Evolutionary conservation across 2,113 vertebrate genomes (phyloP), one percentile per base, ranked within the genome.

Genomic region (Mustelus asterias): DNA sequence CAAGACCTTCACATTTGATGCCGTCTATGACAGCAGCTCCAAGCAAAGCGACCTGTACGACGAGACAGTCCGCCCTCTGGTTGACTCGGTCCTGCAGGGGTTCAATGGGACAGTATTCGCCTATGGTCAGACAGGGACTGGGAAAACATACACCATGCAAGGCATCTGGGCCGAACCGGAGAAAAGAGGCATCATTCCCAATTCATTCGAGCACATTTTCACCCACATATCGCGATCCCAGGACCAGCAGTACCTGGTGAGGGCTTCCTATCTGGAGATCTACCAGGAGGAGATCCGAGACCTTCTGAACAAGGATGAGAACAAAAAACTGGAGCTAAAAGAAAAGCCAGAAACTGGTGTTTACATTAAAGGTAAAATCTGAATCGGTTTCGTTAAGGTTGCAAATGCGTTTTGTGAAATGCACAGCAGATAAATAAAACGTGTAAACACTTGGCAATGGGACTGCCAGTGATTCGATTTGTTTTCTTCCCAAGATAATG

Each of bases 261-360:
- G 99, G 96, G 99, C 99, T n/a, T 99, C 99, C 0, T 99, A 99
- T 96, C 97, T 99, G 96, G 99, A 99, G 97, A 99, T 99, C 97
- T 99, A 99, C 97, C 99, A 99, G 97, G 99, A 99, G 97, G 99
- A 99, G 96, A 98, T 99, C 96, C 96, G 99, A 89, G 99, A 99
- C 89, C 98, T 99, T 37, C 97, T 99, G 67, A 98, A 98, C 96
- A 99, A 99, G 96, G 98, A 99, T 96, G 99, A 99, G 96, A 98
- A 97, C 97, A 98, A 97, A 97, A 98, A 98, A 96, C 97, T 99
- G 96, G 99, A 99, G 97, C 97, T 99, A 58, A 99, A 99, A 96
- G 99, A 99, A 96, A 99, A 97, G 96, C 98, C 99, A 0, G 99
- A 99, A 60, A 98, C 96, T 0, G 99, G 99, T 0, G 98, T 99